Conservation (phyloP, 2,113 vertebrate species). For the Chamaea fasciata region DNA sequence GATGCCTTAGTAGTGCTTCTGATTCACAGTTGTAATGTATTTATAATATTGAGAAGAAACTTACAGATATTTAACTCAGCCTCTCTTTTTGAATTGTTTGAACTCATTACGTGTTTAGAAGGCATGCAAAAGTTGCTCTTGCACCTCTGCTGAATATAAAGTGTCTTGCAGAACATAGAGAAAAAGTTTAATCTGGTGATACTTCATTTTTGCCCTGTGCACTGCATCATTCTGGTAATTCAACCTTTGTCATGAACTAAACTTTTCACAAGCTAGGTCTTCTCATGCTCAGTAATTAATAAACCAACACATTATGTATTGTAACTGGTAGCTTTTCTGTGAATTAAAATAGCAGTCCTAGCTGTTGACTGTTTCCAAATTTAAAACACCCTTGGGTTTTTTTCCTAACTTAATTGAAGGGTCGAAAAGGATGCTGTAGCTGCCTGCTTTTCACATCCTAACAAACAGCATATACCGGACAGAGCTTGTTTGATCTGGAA, state of each 20-base stretch:
- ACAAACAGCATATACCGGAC: neutral
- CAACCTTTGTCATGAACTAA: neutral
- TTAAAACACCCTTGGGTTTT: neutral
- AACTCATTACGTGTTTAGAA: neutral
- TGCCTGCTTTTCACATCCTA: neutral
- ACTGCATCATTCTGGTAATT: neutral
- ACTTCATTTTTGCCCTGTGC: neutral
- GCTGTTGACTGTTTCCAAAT: neutral
- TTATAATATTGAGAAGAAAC: neutral
- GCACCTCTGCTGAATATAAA: neutral
- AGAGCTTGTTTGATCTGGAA: neutral
- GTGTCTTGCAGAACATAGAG: neutral
- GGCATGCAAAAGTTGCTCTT: neutral
- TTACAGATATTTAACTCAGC: neutral
- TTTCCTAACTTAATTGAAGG: neutral
- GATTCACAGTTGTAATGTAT: neutral
- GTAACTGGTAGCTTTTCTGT: neutral
- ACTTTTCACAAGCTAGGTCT: neutral
- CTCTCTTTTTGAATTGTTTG: neutral
- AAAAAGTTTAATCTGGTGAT: neutral
- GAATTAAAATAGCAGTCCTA: neutral
- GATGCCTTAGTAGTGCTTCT: neutral
- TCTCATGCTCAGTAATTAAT: neutral
- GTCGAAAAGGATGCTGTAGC: neutral
- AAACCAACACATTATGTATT: neutral